A percentile compares a stretch with the other conserved stretches of the same genome.
These are phyloP conservation scores for Lochmaea capreae DNA, from an alignment of 2,888 invertebrate genomes.

Conservation along the genomic window DNA sequence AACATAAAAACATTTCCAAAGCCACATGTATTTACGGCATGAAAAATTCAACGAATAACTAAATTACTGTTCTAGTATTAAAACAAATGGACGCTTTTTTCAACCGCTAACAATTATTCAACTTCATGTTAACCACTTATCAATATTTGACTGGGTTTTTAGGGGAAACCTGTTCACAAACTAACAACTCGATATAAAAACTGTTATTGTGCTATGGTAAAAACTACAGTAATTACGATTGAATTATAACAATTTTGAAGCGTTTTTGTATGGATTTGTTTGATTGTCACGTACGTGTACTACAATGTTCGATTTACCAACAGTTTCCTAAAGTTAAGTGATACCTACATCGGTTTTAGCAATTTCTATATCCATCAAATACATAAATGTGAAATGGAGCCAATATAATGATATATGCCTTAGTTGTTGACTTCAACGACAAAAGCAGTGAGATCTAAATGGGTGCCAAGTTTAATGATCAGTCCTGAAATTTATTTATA, in stretches of 20 bases:
- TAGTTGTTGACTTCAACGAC: too few species aligned
- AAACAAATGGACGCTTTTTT: conserved; percentile 37
- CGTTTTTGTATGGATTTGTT: not conserved
- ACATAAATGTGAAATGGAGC: too few species aligned
- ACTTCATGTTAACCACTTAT: conserved; percentile 34
- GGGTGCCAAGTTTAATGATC: too few species aligned
- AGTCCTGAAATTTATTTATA: too few species aligned
- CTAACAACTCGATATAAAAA: conserved; percentile 4
- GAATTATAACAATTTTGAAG: not conserved
- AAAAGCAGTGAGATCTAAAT: too few species aligned
- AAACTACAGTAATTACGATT: not conserved
- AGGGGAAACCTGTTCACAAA: conserved; percentile 19
- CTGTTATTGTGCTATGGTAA: not conserved
- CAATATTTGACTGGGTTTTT: conserved; percentile 31
- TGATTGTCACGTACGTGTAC: not conserved
- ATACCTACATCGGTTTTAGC: too few species aligned
- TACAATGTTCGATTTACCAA: not conserved
- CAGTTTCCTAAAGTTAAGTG: too few species aligned
- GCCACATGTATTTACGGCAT: conserved; percentile 31
- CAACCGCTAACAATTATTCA: conserved; percentile 26
- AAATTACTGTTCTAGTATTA: conserved; percentile 22
- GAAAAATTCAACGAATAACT: conserved; percentile 30
- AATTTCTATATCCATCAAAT: too few species aligned
- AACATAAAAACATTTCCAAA: conserved; percentile 28
- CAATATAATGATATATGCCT: too few species aligned